Percentiles rank a stretch among this genome's conserved stretches.
Conservation (phyloP, 2,797 vertebrate species). For the Ambastaia sidthimunki region DNA sequence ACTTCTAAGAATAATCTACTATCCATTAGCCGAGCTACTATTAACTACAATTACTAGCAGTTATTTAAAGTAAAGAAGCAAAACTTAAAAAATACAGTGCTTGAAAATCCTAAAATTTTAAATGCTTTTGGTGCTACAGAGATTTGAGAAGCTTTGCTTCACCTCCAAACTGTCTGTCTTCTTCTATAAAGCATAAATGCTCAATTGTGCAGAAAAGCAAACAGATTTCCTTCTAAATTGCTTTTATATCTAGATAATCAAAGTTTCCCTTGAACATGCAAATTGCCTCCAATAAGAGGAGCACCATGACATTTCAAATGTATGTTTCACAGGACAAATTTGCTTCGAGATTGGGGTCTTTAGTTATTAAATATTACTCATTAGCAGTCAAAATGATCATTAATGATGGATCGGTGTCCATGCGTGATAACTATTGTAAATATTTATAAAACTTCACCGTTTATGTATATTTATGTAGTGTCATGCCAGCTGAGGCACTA, state of each 20-base stretch:
- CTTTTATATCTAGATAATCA: constrained; percentile 2
- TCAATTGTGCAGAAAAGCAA: constrained; percentile 16
- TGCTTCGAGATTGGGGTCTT: not conserved
- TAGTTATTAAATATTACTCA: not conserved
- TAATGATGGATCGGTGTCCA: not conserved
- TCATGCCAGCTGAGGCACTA: not conserved
- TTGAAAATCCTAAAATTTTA: not conserved
- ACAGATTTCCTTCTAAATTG: not conserved
- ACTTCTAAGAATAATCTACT: not conserved
- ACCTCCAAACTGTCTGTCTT: not conserved
- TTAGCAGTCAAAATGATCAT: not conserved
- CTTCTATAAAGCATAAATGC: constrained; percentile 15
- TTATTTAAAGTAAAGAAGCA: no score
- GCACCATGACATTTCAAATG: not conserved
- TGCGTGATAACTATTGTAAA: not conserved
- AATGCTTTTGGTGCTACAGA: not conserved
- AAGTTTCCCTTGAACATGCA: not conserved
- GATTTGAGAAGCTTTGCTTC: constrained; percentile 2
- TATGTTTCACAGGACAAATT: not conserved
- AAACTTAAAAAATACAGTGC: not conserved
- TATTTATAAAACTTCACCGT: not conserved
- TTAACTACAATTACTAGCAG: no score
- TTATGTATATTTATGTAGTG: constrained; percentile 3
- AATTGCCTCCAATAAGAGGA: not conserved
- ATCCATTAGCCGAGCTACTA: no score